Base-by-base conservation (phyloP, 2,888 invertebrate species). In the Nomada ferruginata region DNA sequence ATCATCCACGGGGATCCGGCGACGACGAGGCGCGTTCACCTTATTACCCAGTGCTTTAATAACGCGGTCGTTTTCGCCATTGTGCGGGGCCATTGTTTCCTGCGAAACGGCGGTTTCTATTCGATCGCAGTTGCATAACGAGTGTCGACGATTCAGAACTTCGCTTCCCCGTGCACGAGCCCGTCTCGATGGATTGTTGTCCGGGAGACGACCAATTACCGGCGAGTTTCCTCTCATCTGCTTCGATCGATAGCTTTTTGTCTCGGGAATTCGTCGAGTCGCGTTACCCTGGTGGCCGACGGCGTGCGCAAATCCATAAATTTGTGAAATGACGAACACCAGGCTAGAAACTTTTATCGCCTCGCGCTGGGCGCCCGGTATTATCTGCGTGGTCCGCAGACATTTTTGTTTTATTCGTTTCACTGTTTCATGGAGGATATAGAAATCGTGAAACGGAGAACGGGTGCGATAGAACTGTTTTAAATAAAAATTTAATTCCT, bases 201-300 rank as follows among this genome's bases (percentile, higher is more conserved):
- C 83, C 78, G 83, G 78, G 83, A 82, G 83, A 78, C 83, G 78
- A 82, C 82, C 82, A 83, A 83, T 83, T 83, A 83, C 83, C 82
- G 42, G 26, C 68, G 78, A 74, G 83, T 82, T 78, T 78, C 82
- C 83, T 82, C 83, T 82, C 83, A 73, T 74, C 83, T 59, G 74
- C 66, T 47, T 50, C 63, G 83, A 83, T 83, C 83, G 83, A 83
- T 83, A 83, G 74, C 83, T 82, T 82, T 83, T 83, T 83, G 82
- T 82, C 82, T 82, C 82, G 83, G 76, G 78, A 78, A 82, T 81
- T 80, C 66, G 82, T 72, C 82, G 82, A 50, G 66, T 76, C 52
- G 82, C 70, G 65, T 70, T 61, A 69, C 59, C 44, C 26, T 50
- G 69, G 13, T 61, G 63, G 63, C 13, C 7, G 59, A 20, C 42